Evolutionary conservation across 2,113 vertebrate genomes (phyloP).

Genomic region (Periophthalmodon schlosseri): DNA sequence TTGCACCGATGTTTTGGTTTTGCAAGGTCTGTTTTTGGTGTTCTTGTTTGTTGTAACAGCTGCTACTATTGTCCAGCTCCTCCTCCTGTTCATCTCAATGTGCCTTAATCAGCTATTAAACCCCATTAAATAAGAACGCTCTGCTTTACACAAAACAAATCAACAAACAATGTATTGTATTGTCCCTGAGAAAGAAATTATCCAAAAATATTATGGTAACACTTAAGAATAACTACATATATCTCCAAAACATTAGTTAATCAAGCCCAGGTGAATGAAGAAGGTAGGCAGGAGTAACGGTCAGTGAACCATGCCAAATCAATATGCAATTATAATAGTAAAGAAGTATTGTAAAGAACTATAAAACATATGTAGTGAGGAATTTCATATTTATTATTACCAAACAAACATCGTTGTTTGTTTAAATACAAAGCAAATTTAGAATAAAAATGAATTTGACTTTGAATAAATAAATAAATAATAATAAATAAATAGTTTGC

Average conservation of each 20-base stretch:
- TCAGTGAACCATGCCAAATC: background rate
- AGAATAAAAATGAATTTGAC: background rate
- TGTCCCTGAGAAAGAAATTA: background rate
- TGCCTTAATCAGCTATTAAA: constrained; percentile 51
- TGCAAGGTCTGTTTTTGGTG: constrained; percentile 42
- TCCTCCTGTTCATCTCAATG: constrained; percentile 47
- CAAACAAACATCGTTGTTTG: background rate
- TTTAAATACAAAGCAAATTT: background rate
- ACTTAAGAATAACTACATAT: background rate
- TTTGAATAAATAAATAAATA: background rate
- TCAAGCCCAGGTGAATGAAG: background rate
- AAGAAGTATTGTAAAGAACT: background rate
- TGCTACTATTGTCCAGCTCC: constrained; percentile 47
- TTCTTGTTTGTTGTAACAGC: constrained; percentile 54
- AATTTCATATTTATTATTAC: background rate
- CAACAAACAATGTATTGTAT: background rate
- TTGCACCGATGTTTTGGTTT: constrained; percentile 54
- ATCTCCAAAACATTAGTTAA: background rate
- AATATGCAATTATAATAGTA: background rate
- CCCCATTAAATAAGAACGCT: constrained; percentile 32
- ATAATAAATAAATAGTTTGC: background rate
- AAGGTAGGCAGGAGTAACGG: background rate
- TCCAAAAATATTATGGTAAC: background rate
- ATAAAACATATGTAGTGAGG: background rate
- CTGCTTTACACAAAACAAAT: constrained; percentile 14